phyloP scores from a whole-genome alignment of 1,140 invertebrate species.

The Cydia pomonella region DNA sequence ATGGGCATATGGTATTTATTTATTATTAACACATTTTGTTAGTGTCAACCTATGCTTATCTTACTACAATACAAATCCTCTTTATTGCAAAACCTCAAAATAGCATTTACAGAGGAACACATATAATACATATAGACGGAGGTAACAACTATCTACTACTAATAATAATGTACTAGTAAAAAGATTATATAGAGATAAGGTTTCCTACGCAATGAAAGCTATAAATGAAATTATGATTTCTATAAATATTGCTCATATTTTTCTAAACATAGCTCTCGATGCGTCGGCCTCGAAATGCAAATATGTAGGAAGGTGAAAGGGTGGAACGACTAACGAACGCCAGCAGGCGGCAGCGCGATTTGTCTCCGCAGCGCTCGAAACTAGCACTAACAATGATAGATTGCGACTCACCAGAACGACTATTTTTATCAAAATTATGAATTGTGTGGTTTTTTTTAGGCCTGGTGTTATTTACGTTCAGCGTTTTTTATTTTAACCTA shows the following conservation, averaged over 20 bases:
- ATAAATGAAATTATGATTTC: background rate
- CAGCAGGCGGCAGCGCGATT: conserved; percentile 57
- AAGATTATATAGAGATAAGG: no score
- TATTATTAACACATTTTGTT: no score
- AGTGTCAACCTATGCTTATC: no score
- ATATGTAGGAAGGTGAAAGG: conserved; percentile 61
- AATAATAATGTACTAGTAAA: no score
- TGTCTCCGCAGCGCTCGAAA: conserved; percentile 41
- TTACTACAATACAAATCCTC: no score
- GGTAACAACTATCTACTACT: no score
- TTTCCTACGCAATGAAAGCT: no score
- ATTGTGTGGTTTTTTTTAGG: conserved; percentile 19
- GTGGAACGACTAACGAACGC: conserved; percentile 71
- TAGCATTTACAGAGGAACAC: no score
- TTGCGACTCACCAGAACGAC: background rate
- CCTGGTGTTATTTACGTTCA: background rate
- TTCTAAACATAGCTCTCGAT: conserved; percentile 22
- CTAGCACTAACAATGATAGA: conserved; percentile 19
- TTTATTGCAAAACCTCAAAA: no score
- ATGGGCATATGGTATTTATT: no score
- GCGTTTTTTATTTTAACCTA: no score
- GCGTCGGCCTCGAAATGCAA: conserved; percentile 64
- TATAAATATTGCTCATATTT: background rate
- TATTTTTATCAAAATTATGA: conserved; percentile 38
- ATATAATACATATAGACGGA: no score